These are phyloP conservation scores for Spodoptera litura DNA, from an alignment of 1,140 invertebrate genomes.

Conservation along the genomic window DNA sequence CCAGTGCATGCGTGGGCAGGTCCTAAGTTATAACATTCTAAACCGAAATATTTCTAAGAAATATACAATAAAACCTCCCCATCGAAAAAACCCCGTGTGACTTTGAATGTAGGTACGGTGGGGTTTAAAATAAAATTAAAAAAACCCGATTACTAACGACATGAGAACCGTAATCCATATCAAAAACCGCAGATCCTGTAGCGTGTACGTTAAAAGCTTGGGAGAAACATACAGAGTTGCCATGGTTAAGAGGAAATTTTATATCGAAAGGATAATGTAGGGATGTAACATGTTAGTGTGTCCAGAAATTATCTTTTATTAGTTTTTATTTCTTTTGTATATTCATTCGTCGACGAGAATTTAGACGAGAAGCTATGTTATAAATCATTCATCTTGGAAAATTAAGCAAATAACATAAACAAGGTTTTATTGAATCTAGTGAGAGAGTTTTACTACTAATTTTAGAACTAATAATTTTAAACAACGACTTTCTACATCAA, in stretches of 20 bases:
- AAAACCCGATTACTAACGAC: conserved; percentile 53
- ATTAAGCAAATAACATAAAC: too few relatives aligned
- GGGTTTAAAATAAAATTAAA: conserved; percentile 48
- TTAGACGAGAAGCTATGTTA: too few relatives aligned
- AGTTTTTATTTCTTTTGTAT: too few relatives aligned
- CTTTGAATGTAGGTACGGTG: neutral
- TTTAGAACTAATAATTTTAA: too few relatives aligned
- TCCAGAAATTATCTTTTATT: too few relatives aligned
- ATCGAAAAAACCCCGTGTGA: conserved; percentile 44
- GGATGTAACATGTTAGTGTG: too few relatives aligned
- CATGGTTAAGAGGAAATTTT: neutral
- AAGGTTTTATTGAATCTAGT: too few relatives aligned
- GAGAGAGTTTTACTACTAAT: too few relatives aligned
- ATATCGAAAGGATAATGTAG: too few relatives aligned
- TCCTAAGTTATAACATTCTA: neutral
- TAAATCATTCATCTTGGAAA: too few relatives aligned
- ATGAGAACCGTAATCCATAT: conserved; percentile 70
- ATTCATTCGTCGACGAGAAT: too few relatives aligned
- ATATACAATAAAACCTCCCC: neutral
- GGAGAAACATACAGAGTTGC: conserved; percentile 28
- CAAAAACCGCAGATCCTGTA: conserved; percentile 68
- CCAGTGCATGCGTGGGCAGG: neutral
- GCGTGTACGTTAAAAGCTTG: conserved; percentile 44
- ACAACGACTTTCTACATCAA: too few relatives aligned
- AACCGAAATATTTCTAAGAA: conserved; percentile 14